Percentiles rank a stretch among this genome's conserved stretches.
These are phyloP conservation scores for Salminus brasiliensis DNA, from an alignment of 2,113 vertebrate species.

Conservation along the genomic window DNA sequence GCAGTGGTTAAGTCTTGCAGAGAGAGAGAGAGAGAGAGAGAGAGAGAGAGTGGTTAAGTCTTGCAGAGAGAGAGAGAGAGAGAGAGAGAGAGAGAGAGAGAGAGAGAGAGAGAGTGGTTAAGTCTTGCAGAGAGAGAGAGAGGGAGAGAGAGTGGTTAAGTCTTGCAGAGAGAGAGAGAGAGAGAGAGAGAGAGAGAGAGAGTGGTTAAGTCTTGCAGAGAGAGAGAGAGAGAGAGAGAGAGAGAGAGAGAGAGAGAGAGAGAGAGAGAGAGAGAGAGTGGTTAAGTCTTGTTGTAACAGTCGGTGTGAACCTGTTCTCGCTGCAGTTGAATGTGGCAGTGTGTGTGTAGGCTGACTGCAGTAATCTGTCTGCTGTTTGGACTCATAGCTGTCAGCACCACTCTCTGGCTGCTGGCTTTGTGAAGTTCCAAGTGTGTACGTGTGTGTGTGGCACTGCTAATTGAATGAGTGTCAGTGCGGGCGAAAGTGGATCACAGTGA, in stretches of 20 bases:
- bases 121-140: too few species aligned
- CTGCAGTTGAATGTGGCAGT: background rate
- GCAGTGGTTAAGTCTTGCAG: background rate
- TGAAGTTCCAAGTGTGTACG: background rate
- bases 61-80: too few species aligned
- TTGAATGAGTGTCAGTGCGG: conserved; percentile 50
- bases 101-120: too few species aligned
- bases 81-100: too few species aligned
- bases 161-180: too few species aligned
- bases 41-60: too few species aligned
- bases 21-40: too few species aligned
- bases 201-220: background rate
- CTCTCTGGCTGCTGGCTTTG: conserved; percentile 28
- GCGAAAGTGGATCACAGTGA: conserved; percentile 47
- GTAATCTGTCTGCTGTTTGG: conserved; percentile 7
- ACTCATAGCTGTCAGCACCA: conserved; percentile 6
- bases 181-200: too few species aligned
- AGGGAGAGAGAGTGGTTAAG: too few species aligned
- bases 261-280: too few species aligned
- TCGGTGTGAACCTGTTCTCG: background rate
- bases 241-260: too few species aligned
- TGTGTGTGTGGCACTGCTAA: conserved; percentile 2
- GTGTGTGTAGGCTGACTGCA: conserved; percentile 13
- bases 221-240: too few species aligned
- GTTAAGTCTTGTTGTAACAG: background rate